Evolutionary conservation across 1,140 invertebrate species (phyloP).

Genomic region (Drosophila watanabei): DNA sequence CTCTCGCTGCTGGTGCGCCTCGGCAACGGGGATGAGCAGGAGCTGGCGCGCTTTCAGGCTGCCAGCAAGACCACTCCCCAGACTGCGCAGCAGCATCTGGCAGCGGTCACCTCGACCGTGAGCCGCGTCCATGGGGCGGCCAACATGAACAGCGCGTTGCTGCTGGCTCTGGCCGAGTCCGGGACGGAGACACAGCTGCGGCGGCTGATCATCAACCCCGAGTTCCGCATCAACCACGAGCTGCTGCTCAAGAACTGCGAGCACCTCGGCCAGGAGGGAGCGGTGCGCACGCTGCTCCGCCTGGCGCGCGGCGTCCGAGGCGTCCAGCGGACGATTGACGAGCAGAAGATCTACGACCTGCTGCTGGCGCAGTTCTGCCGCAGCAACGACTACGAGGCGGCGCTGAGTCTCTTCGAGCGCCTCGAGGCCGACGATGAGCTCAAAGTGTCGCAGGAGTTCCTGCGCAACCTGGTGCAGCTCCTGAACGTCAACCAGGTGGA

Average conservation of each 20-base stretch:
- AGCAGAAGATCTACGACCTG: constrained; percentile 83
- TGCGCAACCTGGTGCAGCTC: constrained; percentile 75
- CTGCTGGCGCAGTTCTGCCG: constrained; percentile 85
- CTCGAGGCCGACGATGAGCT: constrained; percentile 83
- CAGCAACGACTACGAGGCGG: constrained; percentile 81
- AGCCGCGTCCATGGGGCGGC: constrained; percentile 76
- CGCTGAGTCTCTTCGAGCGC: constrained; percentile 79
- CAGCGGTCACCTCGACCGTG: constrained; percentile 76
- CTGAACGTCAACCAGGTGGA: constrained; percentile 74
- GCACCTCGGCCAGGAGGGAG: constrained; percentile 76
- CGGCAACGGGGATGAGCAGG: constrained; percentile 59
- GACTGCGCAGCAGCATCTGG: constrained; percentile 75
- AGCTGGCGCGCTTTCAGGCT: constrained; percentile 44
- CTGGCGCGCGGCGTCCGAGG: constrained; percentile 77
- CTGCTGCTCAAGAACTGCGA: constrained; percentile 76
- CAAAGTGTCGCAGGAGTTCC: constrained; percentile 79
- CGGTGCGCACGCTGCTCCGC: constrained; percentile 73
- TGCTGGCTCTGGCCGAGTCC: constrained; percentile 85
- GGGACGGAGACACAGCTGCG: constrained; percentile 84
- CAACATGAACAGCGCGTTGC: constrained; percentile 77
- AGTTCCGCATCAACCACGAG: constrained; percentile 78
- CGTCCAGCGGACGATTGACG: constrained; percentile 67
- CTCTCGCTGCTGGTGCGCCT: constrained; percentile 83
- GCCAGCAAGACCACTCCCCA: constrained; percentile 18
- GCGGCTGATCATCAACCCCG: constrained; percentile 84